Conservation (phyloP, 2,113 vertebrate genomes). For the Vulpes lagopus region DNA sequence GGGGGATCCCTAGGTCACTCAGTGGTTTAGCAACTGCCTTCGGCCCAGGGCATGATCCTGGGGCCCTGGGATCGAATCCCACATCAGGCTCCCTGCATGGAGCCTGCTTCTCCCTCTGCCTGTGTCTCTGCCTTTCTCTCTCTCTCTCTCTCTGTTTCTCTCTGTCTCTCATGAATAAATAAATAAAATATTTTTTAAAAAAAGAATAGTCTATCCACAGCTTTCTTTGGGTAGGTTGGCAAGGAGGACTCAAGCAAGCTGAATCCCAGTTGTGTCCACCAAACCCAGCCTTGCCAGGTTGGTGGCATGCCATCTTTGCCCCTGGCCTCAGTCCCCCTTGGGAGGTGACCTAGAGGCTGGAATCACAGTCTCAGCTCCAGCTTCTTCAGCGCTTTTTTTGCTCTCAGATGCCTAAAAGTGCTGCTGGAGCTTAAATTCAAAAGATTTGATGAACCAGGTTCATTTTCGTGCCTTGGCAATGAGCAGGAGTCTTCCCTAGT, state of each 20-base stretch:
- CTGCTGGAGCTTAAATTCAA: neutral
- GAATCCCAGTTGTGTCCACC: neutral
- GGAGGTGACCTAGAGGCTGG: neutral
- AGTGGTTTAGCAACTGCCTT: too few relatives aligned
- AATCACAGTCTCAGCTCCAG: neutral
- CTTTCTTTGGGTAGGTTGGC: too few relatives aligned
- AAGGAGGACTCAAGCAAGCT: neutral
- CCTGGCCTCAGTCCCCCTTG: neutral
- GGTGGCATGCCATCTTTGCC: rapidly evolving
- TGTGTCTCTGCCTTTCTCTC: too few relatives aligned
- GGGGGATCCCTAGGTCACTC: too few relatives aligned
- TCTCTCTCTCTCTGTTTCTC: too few relatives aligned
- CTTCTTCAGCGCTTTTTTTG: neutral
- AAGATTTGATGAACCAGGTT: slow-evolving; percentile 18
- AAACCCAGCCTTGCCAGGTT: neutral
- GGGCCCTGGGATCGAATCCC: too few relatives aligned
- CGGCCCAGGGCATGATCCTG: too few relatives aligned
- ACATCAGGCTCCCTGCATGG: too few relatives aligned
- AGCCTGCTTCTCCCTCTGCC: too few relatives aligned
- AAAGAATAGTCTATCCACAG: rapidly evolving
- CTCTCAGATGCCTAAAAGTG: neutral
- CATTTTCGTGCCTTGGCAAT: neutral
- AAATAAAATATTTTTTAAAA: too few relatives aligned
- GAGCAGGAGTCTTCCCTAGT: neutral
- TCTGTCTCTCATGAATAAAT: too few relatives aligned